A percentile compares a stretch with the other conserved stretches of the same genome.
Evolutionary conservation across 2,797 vertebrate species (phyloP).

Genomic region (Helicolenus hilgendorfi): DNA sequence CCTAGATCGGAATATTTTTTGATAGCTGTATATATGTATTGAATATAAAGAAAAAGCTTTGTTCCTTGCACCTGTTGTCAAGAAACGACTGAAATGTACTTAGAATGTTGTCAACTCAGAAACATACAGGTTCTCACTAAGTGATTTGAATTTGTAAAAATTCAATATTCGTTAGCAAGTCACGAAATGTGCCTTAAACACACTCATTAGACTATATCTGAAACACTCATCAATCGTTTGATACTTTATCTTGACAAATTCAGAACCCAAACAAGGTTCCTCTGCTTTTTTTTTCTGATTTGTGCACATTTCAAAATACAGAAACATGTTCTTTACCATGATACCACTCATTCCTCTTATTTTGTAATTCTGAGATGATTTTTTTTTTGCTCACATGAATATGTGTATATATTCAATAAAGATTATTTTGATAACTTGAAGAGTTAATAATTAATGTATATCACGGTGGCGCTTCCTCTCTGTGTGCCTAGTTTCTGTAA

Average conservation of each 20-base stretch:
- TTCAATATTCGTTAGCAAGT: conserved; percentile 21
- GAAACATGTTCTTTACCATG: not conserved
- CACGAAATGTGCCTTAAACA: conserved; percentile 75
- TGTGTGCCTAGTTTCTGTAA: not conserved
- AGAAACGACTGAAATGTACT: conserved; percentile 14
- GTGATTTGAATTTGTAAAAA: conserved; percentile 25
- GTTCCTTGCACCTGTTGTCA: conserved; percentile 21
- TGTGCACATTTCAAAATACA: not conserved
- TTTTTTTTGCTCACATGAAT: conserved; percentile 17
- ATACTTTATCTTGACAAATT: not conserved
- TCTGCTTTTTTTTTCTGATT: not conserved
- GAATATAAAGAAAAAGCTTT: conserved; percentile 29
- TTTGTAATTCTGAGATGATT: not conserved
- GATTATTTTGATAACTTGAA: conserved; percentile 67
- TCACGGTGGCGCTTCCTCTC: not conserved
- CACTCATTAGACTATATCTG: not conserved
- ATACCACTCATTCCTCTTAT: conserved; percentile 2
- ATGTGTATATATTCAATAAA: conserved; percentile 77
- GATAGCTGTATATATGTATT: conserved; percentile 21
- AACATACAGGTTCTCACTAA: not conserved
- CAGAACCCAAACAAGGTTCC: not conserved
- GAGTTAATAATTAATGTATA: not conserved
- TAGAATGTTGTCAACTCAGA: not conserved
- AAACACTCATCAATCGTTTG: not conserved
- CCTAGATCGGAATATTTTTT: conserved; percentile 56